Evolutionary conservation across 2,797 vertebrate genomes (phyloP).

Genomic region (Epinephelus coioides): DNA sequence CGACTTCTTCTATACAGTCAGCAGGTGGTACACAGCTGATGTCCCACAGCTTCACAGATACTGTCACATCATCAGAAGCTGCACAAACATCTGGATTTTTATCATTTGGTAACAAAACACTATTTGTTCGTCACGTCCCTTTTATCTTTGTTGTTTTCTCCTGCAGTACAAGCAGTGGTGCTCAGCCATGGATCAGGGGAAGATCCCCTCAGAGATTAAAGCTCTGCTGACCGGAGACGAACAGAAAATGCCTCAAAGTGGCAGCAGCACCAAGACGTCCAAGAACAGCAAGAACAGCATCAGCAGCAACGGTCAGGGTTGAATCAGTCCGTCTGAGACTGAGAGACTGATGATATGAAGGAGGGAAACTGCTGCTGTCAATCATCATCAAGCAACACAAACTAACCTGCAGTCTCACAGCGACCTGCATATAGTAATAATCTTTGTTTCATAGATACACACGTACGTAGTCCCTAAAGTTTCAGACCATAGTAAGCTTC

Average conservation of each 20-base stretch:
- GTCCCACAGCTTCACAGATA: too few relatives aligned
- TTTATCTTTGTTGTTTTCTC: neutral
- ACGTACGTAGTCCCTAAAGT: neutral
- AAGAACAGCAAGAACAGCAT: constrained; percentile 88
- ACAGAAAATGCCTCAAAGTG: constrained; percentile 87
- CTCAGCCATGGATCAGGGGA: constrained; percentile 97
- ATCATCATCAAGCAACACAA: neutral
- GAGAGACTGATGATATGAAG: constrained; percentile 10
- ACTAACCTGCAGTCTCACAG: neutral
- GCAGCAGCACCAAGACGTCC: constrained; percentile 83
- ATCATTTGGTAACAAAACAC: too few relatives aligned
- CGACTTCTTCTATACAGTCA: too few relatives aligned
- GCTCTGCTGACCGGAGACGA: constrained; percentile 96
- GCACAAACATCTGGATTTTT: too few relatives aligned
- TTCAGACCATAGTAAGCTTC: too few relatives aligned
- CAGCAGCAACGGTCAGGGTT: constrained; percentile 84
- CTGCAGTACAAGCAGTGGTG: constrained; percentile 99
- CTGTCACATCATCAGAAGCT: too few relatives aligned
- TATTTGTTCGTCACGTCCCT: neutral
- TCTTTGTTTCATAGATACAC: neutral
- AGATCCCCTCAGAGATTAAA: constrained; percentile 99
- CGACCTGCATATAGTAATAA: neutral
- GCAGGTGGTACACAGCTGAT: too few relatives aligned
- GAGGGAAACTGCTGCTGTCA: neutral
- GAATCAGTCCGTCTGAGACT: constrained; percentile 44